Base-by-base conservation (phyloP, 92 coral and sea anemone genomes). In the Meandrina meandrites region DNA sequence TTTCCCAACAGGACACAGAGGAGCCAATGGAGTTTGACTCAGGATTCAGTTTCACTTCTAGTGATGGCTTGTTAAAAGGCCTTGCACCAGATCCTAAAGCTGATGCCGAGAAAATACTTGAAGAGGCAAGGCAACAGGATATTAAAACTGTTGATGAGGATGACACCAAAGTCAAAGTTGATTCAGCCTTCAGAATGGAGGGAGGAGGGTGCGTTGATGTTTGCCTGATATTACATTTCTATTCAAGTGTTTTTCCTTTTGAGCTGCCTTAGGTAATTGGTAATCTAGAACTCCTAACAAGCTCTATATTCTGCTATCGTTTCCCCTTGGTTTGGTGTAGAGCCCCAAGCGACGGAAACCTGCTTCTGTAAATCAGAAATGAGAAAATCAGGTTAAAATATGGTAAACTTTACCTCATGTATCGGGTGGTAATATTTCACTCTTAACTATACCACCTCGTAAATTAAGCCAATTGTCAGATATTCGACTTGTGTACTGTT, bases 101-200 rank as follows among this genome's bases (percentile, higher is more conserved):
- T n/a, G 98, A 94, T 53, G 85, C 98, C 17, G 96, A 85, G 60
- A 95, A 93, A 35, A 89, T 91, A 91, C 77, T 94, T 77, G 89
- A 92, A 56, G 92, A 93, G 90, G 98, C 91, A n/a, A 81, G 78
- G 76, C 35, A 54, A 32, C 78, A 47, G 22, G 91, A 91, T 17
- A n/a, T n/a, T n/a, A 76, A 84, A 74, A 28, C 78, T 42, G 94
- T 22, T 80, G 91, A 91, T 81, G 90, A 84, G 48, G 88, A 87
- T 32, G 78, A 88, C 22, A 90, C 81, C 2, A 78, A 84, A 79
- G 93, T 94, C 15, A 92, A 85, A 24, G 96, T 95, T 32, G 98
- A 95, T 83, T 66, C 87, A 28, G 78, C 84, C 75, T 92, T 94
- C 67, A 81, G 87, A 16, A 89, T 90, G 88, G 86, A 92, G 72